Conservation (phyloP, 2,113 vertebrate genomes). For the Eptesicus fuscus region DNA sequence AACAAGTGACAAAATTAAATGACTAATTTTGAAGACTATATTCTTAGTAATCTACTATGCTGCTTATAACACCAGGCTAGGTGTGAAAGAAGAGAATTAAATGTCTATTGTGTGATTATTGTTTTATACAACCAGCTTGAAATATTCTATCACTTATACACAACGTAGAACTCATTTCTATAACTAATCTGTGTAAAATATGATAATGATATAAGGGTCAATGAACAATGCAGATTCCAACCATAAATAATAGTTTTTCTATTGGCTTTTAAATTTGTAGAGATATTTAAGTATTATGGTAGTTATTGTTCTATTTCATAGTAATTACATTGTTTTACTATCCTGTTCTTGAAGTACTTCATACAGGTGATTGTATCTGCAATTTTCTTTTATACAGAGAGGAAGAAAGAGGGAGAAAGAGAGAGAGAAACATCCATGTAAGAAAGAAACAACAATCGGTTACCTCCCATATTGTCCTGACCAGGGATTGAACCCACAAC, state of each 20-base stretch:
- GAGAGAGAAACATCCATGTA: too few relatives aligned
- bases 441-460: too few relatives aligned
- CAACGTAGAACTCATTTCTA: neutral
- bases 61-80: neutral
- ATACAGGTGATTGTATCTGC: neutral
- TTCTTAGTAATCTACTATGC: neutral
- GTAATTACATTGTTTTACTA: conserved; percentile 31
- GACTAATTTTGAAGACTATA: neutral
- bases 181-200: neutral
- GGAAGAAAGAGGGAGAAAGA: too few relatives aligned
- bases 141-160: neutral
- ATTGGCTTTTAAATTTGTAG: neutral
- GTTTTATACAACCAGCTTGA: neutral
- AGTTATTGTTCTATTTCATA: neutral
- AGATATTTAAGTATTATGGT: neutral
- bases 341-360: neutral
- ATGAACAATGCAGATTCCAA: neutral
- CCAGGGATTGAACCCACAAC: too few relatives aligned
- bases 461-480: too few relatives aligned
- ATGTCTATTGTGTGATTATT: neutral
- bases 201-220: neutral
- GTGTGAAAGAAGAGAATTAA: neutral
- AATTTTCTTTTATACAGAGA: neutral
- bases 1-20: neutral
- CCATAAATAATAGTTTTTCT: neutral